Evolutionary conservation across 2,113 vertebrate genomes (phyloP), one percentile per base, ranked within the genome.

Genomic region (Eonycteris spelaea): DNA sequence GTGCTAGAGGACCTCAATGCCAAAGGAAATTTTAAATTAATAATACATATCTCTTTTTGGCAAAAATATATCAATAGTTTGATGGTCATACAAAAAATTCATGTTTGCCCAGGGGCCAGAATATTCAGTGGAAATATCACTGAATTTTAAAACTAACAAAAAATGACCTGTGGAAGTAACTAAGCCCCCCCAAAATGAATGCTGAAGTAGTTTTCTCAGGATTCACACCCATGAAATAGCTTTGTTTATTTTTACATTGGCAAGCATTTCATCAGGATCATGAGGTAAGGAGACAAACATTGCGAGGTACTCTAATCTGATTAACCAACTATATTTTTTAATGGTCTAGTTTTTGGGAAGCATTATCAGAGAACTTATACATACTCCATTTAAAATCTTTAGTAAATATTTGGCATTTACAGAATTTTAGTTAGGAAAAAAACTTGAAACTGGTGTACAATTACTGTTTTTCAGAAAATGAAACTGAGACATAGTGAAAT

Each of bases 161-260:
- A 91, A 40, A 95, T 92, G 92, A 88, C 82, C 77, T 90, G 38
- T 91, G 55, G 86, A 93, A 83, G 7, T 30, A 78, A 84, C 21
- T n/a, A 79, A 79, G 95, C 89, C 93, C 15, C 51, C 15, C 51
- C 3, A 96, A 96, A 93, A 82, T 38, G 67, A 57, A 95, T 57
- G 86, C 65, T 77, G 88, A 97, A 96, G 79, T 80, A 57, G 14
- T 93, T 97, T 98, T 94, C 95, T 96, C 91, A 95, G n/a, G 85
- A 87, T 93, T 92, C 83, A 91, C 95, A 96, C 96, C 96, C 97
- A 95, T 95, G 51, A 91, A 97, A 98, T 97, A 96, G 73, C 97
- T 97, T 96, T 96, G 94, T 88, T 82, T n/a, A n/a, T n/a, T 97
- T 95, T 96, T 95, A 82, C 59, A 48, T 26, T 97, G 95, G 97